Evolutionary conservation across 2,888 invertebrate species (phyloP).

Genomic region (Melieria omissa): DNA sequence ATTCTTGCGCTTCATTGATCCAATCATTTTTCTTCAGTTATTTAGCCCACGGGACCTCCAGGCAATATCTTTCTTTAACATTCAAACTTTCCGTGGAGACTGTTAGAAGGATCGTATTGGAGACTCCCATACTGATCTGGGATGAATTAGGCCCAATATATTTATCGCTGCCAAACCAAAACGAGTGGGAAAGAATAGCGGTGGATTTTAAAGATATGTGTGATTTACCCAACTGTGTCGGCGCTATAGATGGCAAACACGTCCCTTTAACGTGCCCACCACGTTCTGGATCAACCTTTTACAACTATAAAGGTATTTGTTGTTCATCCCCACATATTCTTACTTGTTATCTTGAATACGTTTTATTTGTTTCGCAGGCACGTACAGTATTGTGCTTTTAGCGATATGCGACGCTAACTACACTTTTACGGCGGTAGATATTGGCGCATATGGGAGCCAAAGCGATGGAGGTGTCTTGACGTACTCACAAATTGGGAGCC

Average conservation of each 20-base stretch:
- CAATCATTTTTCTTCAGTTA: conserved; percentile 32
- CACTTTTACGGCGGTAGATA: conserved; percentile 32
- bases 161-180: conserved; percentile 8
- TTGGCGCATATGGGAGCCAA: conserved; percentile 28
- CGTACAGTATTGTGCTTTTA: conserved; percentile 29
- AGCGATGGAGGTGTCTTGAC: conserved; percentile 32
- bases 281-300: conserved; percentile 33
- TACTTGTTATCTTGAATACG: not conserved
- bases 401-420: conserved; percentile 33
- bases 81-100: conserved; percentile 20
- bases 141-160: conserved; percentile 8
- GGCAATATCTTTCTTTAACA: conserved; percentile 20
- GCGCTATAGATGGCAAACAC: conserved; percentile 41
- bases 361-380: conserved; percentile 3
- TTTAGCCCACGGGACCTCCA: conserved; percentile 24
- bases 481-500: too few species aligned
- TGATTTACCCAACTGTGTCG: conserved; percentile 42
- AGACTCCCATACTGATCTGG: conserved; percentile 14
- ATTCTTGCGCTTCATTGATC: not conserved
- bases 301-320: conserved; percentile 37
- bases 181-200: conserved; percentile 29
- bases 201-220: conserved; percentile 32
- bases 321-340: not conserved
- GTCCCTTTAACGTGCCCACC: conserved; percentile 35
- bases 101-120: conserved; percentile 23